A percentile compares a stretch with the other conserved stretches of the same genome.
phyloP scores from a whole-genome alignment of 1,140 invertebrate species.

The Ceratitis capitata region DNA sequence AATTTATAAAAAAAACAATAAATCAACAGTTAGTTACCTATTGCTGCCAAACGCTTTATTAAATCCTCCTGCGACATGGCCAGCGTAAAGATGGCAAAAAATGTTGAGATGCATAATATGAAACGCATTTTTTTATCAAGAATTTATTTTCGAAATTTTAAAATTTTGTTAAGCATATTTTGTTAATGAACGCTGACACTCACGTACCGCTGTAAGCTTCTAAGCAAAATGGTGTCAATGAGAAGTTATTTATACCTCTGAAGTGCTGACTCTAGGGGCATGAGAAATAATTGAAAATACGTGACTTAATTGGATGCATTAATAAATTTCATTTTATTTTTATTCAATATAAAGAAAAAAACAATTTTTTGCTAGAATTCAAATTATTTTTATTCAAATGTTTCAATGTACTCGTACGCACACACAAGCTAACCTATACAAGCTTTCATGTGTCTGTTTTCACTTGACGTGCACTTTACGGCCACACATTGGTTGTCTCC shows the following conservation, averaged over 20 bases:
- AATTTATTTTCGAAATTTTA: neutral
- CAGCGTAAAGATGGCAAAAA: neutral
- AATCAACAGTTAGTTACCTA: neutral
- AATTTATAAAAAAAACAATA: too few species aligned
- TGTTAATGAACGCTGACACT: neutral
- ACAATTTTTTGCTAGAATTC: too few species aligned
- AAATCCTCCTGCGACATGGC: neutral
- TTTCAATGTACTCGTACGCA: too few species aligned
- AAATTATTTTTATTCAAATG: too few species aligned
- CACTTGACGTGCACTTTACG: too few species aligned
- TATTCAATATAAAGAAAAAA: too few species aligned
- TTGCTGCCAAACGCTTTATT: neutral
- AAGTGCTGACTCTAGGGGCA: neutral
- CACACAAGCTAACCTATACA: too few species aligned
- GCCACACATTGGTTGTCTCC: too few species aligned
- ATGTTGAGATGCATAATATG: neutral
- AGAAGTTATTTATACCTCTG: neutral
- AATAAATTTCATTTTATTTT: neutral
- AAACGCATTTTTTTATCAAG: neutral
- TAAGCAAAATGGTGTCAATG: neutral
- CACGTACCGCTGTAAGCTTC: neutral
- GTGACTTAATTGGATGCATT: neutral
- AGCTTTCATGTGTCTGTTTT: too few species aligned
- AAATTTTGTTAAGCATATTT: neutral
- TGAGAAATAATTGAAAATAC: neutral